A percentile compares a stretch with the other conserved stretches of the same genome.
phyloP scores from a whole-genome alignment of 2,888 invertebrate genomes.

The Agrenia bidenticulata region DNA sequence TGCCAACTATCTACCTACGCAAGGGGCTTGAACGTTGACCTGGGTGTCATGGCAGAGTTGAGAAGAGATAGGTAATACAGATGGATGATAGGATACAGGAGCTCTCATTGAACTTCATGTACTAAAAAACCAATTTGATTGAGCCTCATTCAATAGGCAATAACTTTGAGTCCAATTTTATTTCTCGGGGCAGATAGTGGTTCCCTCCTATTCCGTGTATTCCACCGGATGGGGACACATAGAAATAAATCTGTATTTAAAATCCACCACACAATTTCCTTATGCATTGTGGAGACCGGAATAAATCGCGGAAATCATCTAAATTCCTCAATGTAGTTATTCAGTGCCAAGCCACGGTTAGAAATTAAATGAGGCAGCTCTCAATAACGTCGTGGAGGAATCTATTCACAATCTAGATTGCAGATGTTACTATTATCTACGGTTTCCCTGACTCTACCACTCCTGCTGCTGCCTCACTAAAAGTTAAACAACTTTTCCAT shows the following conservation, averaged over 20 bases:
- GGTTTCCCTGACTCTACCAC: no score
- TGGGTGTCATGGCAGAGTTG: no score
- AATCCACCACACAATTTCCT: background rate
- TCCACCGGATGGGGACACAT: background rate
- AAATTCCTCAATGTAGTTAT: no score
- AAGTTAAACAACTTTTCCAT: no score
- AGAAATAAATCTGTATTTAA: slow-evolving; percentile 17
- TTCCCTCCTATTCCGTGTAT: slow-evolving; percentile 9
- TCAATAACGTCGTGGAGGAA: background rate
- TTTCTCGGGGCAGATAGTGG: background rate
- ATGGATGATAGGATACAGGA: no score
- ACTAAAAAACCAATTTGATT: slow-evolving; percentile 10
- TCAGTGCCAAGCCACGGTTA: background rate
- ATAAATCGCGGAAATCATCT: slow-evolving; percentile 12
- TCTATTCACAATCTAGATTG: background rate
- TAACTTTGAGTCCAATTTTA: slow-evolving; percentile 10
- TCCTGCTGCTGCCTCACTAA: no score
- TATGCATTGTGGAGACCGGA: background rate
- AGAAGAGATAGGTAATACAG: no score
- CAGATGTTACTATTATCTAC: no score
- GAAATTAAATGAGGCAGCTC: slow-evolving; percentile 1
- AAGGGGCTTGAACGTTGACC: no score
- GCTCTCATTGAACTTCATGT: no score
- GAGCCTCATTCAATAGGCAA: slow-evolving; percentile 9
- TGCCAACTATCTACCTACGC: no score